Evolutionary conservation across 2,888 invertebrate genomes (phyloP).

Genomic region (Acronicta alni): DNA sequence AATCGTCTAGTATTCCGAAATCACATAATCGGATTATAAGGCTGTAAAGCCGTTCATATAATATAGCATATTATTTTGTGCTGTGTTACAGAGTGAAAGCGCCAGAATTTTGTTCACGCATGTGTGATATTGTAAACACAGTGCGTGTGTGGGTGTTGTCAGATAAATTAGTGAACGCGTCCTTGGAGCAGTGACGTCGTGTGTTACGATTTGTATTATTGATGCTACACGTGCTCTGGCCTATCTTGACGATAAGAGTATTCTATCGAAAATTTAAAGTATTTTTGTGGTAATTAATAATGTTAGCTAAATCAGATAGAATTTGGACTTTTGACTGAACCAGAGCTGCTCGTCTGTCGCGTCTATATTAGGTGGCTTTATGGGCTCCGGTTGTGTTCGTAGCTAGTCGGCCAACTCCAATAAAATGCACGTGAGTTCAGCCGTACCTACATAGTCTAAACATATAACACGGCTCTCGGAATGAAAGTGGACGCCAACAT

Average conservation of each 20-base stretch:
- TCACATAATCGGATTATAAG: conserved; percentile 54
- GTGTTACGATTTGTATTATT: conserved; percentile 28
- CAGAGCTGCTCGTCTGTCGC: too few species aligned
- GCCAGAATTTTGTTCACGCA: conserved; percentile 18
- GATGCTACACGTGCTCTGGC: conserved; percentile 28
- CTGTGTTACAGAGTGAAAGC: conserved; percentile 34
- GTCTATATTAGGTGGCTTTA: neutral
- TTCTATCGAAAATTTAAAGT: too few species aligned
- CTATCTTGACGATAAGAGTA: conserved; percentile 18
- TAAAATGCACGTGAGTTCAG: neutral
- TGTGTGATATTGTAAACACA: conserved; percentile 9
- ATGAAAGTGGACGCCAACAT: neutral
- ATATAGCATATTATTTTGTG: conserved; percentile 23
- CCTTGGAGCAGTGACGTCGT: conserved; percentile 25
- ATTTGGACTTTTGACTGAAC: too few species aligned
- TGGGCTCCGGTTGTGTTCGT: neutral
- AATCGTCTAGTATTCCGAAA: conserved; percentile 42
- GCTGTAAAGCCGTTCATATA: conserved; percentile 36
- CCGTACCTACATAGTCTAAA: neutral
- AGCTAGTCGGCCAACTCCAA: neutral
- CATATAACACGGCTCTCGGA: neutral
- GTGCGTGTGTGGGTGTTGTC: conserved; percentile 18
- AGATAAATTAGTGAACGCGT: conserved; percentile 38
- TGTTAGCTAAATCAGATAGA: too few species aligned
- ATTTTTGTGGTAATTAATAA: too few species aligned